Conservation (phyloP, 2,888 invertebrate genomes). For the Tubiluchus corallicola region DNA sequence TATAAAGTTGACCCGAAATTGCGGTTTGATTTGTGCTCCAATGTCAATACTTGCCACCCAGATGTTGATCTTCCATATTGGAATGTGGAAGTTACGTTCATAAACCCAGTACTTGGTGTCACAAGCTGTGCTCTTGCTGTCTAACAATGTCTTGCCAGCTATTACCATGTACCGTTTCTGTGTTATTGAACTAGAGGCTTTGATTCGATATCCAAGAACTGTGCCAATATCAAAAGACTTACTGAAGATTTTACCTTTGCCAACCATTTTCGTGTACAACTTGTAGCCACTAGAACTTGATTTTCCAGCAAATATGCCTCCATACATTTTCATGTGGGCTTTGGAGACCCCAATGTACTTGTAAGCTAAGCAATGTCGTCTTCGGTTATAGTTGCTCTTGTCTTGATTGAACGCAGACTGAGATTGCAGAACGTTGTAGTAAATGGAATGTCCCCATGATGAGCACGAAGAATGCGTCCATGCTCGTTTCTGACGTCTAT, state of each 20-base stretch:
- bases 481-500: background rate
- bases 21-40: background rate
- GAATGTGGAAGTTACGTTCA: slow-evolving; percentile 3
- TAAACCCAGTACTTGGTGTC: background rate
- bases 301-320: background rate
- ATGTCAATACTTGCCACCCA: slow-evolving; percentile 3
- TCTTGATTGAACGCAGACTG: background rate
- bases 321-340: background rate
- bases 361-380: background rate
- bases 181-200: background rate
- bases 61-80: background rate
- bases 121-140: background rate
- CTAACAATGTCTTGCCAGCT: background rate
- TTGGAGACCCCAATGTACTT: background rate
- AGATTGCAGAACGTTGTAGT: background rate
- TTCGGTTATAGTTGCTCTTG: background rate
- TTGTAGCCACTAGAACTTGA: background rate
- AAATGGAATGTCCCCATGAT: background rate
- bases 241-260: background rate
- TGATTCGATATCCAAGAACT: background rate
- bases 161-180: background rate
- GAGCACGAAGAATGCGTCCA: background rate
- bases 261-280: background rate
- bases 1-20: background rate
- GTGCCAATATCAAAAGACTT: background rate